A percentile compares a stretch with the other conserved stretches of the same genome.
Evolutionary conservation across 64 coral and sea anemone genomes (phyloP).

Genomic region (Anthopleura sola): DNA sequence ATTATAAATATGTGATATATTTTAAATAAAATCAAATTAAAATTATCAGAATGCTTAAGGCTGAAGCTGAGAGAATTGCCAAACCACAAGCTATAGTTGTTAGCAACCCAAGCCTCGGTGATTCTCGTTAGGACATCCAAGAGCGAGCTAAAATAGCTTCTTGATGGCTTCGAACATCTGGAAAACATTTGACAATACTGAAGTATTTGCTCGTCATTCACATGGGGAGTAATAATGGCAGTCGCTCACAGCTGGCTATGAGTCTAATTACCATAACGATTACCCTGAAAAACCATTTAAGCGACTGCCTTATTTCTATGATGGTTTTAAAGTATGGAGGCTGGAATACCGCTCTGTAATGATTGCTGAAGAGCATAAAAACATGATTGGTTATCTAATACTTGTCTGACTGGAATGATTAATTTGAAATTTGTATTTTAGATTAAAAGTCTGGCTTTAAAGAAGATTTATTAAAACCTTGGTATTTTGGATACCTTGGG

Average conservation of each 20-base stretch:
- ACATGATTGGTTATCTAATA: background rate
- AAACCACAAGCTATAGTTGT: no score
- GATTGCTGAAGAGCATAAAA: background rate
- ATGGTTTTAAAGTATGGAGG: background rate
- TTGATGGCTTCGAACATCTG: background rate
- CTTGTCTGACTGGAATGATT: background rate
- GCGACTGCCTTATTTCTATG: background rate
- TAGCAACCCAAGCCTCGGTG: background rate
- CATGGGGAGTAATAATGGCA: background rate
- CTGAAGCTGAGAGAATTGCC: no score
- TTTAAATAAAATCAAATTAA: no score
- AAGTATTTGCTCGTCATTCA: conserved; percentile 11
- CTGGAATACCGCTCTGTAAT: background rate
- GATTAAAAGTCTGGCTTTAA: background rate
- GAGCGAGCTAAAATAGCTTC: background rate
- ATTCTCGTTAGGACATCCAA: background rate
- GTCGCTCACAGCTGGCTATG: background rate
- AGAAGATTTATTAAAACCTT: no score
- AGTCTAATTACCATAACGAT: background rate
- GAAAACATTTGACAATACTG: background rate
- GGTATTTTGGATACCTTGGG: background rate
- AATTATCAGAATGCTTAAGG: no score
- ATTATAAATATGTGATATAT: no score
- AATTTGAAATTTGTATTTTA: background rate
- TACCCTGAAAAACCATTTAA: conserved; percentile 20